Evolutionary conservation across 2,113 vertebrate species (phyloP), one percentile per base, ranked within the genome.

Genomic region (Gnathonemus longibarbis): DNA sequence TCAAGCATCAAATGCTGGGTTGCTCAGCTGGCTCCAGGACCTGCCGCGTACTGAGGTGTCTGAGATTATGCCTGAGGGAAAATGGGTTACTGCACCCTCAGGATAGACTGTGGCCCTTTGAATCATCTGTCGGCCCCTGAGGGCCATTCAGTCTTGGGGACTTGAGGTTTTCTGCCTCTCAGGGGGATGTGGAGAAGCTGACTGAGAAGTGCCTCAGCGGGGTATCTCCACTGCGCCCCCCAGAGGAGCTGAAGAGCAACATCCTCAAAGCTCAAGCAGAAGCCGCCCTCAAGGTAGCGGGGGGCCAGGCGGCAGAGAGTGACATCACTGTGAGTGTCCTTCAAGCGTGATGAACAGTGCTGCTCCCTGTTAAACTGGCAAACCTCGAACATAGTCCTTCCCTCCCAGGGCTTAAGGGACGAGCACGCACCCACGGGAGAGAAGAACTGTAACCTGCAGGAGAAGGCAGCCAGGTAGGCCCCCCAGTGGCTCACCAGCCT

Each of bases 241-340:
- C 97, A 74, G 96, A 96, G 88, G 97, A 98, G 91, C 95, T 98
- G 91, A 99, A 99, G 93, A 99, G 98, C 93, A 99, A 99, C 94
- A 97, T 99, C 94, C 94, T 99, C 84, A 99, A 99, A 92, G 98
- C 97, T 53, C 97, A 98, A 91, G 96, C 93, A 0, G 97, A 99
- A 93, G 97, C 97, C 58, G 95, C 95, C 0, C 92, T 97, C 83
- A 98, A 97, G 97, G 98, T 52, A n/a, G 27, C 31, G n/a, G n/a
- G 49, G 49, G 49, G 85, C 49, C n/a, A 35, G 8, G 49, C 27
- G 0, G 27, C 24, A 1, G 48, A 52, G 85, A n/a, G n/a, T 52
- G 49, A 50, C 24, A 0, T 50, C 5, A 0, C 46, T 35, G 85
- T 53, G 31, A 87, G 48, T 53, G n/a, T 21, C 13, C 11, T 1